Conservation (phyloP, 2,113 vertebrate species). For the Synchiropus splendidus region DNA sequence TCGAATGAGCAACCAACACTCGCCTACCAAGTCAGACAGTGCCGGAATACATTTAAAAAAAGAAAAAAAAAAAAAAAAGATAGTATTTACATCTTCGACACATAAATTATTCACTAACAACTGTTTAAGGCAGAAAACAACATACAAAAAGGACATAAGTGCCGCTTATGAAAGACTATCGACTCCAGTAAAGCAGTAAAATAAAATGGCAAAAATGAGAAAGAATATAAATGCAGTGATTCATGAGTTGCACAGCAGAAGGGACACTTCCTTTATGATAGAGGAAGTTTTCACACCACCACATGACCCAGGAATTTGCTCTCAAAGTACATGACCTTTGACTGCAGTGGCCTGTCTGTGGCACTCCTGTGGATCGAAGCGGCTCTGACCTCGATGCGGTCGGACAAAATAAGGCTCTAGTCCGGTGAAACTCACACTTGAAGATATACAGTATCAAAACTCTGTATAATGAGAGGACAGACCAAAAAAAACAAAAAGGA, state of each 20-base stretch:
- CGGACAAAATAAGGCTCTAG: constrained; percentile 33
- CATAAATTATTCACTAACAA: constrained; percentile 61
- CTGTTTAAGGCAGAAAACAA: constrained; percentile 50
- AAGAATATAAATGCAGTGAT: not conserved
- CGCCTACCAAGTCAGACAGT: constrained; percentile 31
- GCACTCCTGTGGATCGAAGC: not conserved
- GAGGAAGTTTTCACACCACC: not conserved
- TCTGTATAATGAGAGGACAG: constrained; percentile 43
- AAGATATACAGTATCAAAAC: constrained; percentile 51
- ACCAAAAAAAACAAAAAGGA: constrained; percentile 32
- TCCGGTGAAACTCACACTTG: constrained; percentile 39
- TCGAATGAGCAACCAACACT: constrained; percentile 44
- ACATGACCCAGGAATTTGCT: not conserved
- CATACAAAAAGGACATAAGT: constrained; percentile 11
- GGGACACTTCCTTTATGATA: not conserved
- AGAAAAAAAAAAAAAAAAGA: constrained; percentile 17
- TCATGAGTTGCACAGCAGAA: not conserved
- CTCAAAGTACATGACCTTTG: constrained; percentile 24
- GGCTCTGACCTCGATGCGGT: constrained; percentile 8
- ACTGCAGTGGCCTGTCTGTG: constrained; percentile 1
- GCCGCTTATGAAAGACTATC: not conserved
- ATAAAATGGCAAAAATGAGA: too few species aligned
- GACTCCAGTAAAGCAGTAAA: not conserved
- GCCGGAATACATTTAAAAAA: constrained; percentile 35
- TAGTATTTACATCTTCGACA: constrained; percentile 63